Evolutionary conservation across 2,113 vertebrate species (phyloP).

Genomic region (Pongo abelii): DNA sequence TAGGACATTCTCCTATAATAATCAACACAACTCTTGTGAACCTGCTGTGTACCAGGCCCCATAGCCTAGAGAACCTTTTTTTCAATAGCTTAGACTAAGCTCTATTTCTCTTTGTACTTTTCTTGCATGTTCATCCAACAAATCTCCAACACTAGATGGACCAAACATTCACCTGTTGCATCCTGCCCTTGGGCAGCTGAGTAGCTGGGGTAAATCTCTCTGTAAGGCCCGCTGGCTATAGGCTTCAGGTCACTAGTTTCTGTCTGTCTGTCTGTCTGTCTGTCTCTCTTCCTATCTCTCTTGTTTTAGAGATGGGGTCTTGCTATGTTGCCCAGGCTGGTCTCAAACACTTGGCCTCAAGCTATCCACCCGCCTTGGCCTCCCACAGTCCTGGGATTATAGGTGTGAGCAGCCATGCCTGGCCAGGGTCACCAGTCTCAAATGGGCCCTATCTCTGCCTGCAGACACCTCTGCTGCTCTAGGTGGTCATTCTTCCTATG

Average conservation of each 20-base stretch:
- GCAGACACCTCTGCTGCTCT: background rate
- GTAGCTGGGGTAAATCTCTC: background rate
- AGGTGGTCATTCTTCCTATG: background rate
- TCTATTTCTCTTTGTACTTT: background rate
- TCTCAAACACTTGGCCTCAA: too few relatives aligned
- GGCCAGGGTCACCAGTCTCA: background rate
- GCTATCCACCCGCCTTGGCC: too few relatives aligned
- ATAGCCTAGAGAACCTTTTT: background rate
- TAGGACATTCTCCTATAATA: background rate
- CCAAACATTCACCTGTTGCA: background rate
- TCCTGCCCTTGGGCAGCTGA: background rate
- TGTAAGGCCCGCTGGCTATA: accelerated
- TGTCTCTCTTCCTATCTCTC: too few relatives aligned
- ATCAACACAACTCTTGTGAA: background rate
- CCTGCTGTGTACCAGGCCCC: background rate
- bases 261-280: too few relatives aligned
- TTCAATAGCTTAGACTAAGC: background rate
- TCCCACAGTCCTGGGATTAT: too few relatives aligned
- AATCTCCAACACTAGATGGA: background rate
- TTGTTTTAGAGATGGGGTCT: background rate
- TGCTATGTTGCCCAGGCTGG: background rate
- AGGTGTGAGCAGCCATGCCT: too few relatives aligned
- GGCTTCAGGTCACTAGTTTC: too few relatives aligned
- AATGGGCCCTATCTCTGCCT: background rate
- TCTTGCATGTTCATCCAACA: background rate